Conservation (phyloP, 2,888 invertebrate species). For the Mactromeris polynyma region DNA sequence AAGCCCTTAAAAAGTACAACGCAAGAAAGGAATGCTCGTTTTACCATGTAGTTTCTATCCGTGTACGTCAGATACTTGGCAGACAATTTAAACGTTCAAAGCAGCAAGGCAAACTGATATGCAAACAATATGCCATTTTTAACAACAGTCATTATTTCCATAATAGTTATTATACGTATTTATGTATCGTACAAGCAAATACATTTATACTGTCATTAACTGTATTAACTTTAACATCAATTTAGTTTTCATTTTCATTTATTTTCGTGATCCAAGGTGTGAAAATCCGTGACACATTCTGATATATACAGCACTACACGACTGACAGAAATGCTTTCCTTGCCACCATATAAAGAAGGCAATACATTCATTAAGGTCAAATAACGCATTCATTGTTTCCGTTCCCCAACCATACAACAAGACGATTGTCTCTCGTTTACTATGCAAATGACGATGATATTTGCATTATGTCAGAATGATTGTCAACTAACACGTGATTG, state of each 20-base stretch:
- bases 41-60: neutral
- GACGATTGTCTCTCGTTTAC: neutral
- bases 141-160: neutral
- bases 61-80: neutral
- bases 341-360: neutral
- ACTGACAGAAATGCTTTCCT: neutral
- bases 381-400: neutral
- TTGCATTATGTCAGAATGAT: neutral
- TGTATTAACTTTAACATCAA: neutral
- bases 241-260: neutral
- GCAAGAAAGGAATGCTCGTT: too few species aligned
- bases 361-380: neutral
- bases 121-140: neutral
- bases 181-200: neutral
- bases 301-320: neutral
- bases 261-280: neutral
- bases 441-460: neutral
- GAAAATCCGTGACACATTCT: neutral
- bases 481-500: neutral
- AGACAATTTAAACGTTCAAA: neutral
- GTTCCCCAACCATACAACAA: neutral
- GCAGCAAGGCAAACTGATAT: neutral
- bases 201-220: neutral
- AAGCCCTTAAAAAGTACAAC: too few species aligned
- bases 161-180: neutral